A percentile compares a stretch with the other conserved stretches of the same genome.
Evolutionary conservation across 2,888 invertebrate species (phyloP).

Genomic region (Eupithecia vulgata): DNA sequence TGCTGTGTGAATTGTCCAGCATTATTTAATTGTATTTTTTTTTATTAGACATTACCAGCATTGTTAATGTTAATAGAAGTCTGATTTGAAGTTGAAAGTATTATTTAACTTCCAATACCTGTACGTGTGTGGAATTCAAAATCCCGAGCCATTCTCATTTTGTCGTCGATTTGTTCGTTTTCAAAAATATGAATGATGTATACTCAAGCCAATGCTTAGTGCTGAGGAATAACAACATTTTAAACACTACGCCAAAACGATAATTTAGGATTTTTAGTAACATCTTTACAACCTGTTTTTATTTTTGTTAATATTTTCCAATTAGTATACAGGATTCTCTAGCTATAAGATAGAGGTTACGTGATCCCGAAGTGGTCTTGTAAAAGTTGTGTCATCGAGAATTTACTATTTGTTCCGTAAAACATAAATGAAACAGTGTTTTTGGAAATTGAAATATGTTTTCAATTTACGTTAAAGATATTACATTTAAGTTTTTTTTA

Average conservation of each 20-base stretch:
- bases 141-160: neutral
- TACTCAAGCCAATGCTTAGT: neutral
- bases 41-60: no score
- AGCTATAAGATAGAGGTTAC: no score
- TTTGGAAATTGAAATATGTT: neutral
- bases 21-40: no score
- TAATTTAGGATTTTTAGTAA: neutral
- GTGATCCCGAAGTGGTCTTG: no score
- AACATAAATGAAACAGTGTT: no score
- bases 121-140: slow-evolving; percentile 28
- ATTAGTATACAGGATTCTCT: no score
- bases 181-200: neutral
- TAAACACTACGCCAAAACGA: neutral
- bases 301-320: no score
- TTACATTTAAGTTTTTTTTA: neutral
- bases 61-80: neutral
- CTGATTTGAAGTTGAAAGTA: slow-evolving; percentile 15
- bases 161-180: neutral
- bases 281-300: no score
- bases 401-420: no score
- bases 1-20: no score
- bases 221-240: neutral
- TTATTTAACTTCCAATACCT: slow-evolving; percentile 32
- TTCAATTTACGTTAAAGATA: neutral
- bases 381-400: no score